Evolutionary conservation across 2,797 vertebrate species (phyloP).

Genomic region (Alca torda): DNA sequence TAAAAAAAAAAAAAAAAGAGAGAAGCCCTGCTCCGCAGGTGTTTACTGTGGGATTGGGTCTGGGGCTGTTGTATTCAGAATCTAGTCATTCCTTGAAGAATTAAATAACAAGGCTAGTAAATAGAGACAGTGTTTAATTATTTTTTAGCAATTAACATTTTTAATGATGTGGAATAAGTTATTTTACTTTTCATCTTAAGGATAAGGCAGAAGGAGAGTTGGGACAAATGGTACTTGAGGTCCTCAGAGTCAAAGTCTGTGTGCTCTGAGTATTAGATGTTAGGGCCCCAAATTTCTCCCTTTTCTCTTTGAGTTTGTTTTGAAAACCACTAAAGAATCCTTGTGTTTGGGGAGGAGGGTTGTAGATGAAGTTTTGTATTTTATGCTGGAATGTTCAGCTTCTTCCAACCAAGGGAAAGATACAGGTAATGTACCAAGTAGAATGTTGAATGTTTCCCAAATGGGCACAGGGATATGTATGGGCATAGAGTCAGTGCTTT

Average conservation of each 20-base stretch:
- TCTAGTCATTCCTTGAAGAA: not conserved
- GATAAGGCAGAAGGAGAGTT: not conserved
- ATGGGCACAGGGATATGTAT: not conserved
- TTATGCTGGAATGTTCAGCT: not conserved
- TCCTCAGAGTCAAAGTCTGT: not conserved
- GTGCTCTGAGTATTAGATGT: not conserved
- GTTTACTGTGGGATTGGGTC: not conserved
- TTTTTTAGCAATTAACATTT: not conserved
- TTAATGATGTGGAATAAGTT: not conserved
- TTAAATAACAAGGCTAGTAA: not conserved
- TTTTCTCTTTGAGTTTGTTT: not conserved
- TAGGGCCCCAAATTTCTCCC: not conserved
- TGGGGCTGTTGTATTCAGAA: not conserved
- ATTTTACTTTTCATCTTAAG: not conserved
- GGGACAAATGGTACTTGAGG: not conserved
- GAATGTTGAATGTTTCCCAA: not conserved
- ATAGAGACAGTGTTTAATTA: not conserved
- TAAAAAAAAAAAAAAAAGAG: not conserved
- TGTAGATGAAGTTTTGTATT: not conserved
- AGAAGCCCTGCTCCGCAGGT: not conserved
- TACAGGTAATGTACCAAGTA: not conserved
- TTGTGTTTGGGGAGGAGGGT: not conserved
- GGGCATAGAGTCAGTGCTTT: not conserved
- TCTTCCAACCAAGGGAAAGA: not conserved
- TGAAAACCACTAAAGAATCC: not conserved